These are phyloP conservation scores for Griposia aprilina DNA, from an alignment of 2,888 invertebrate species.

Conservation along the genomic window DNA sequence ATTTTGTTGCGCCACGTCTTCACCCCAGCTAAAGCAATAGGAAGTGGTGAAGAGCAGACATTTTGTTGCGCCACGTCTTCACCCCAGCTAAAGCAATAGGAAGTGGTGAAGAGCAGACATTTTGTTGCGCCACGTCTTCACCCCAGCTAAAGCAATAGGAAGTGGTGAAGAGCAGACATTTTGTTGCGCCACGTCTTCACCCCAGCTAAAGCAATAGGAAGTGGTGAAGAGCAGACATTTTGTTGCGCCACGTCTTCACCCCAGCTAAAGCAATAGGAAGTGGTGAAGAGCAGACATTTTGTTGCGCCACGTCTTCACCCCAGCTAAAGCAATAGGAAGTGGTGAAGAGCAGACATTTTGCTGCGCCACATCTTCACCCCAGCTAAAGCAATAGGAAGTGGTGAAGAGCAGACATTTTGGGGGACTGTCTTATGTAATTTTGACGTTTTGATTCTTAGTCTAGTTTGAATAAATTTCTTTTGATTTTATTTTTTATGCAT, in stretches of 20 bases:
- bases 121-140: background rate
- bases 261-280: background rate
- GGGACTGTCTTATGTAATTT: background rate
- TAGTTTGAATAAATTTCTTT: background rate
- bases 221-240: background rate
- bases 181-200: too few relatives aligned
- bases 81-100: background rate
- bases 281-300: background rate
- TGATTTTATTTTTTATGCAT: background rate
- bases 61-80: background rate
- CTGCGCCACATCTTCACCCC: background rate
- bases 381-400: background rate
- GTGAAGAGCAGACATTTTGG: background rate
- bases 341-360: background rate
- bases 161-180: background rate
- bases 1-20: background rate
- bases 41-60: background rate
- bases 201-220: background rate
- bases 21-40: background rate
- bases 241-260: too few relatives aligned
- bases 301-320: too few relatives aligned
- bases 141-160: background rate
- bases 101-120: background rate
- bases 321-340: background rate
- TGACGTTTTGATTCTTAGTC: background rate